These are phyloP conservation scores for Bicyclus anynana DNA, from an alignment of 1,140 invertebrate species.

Conservation along the genomic window DNA sequence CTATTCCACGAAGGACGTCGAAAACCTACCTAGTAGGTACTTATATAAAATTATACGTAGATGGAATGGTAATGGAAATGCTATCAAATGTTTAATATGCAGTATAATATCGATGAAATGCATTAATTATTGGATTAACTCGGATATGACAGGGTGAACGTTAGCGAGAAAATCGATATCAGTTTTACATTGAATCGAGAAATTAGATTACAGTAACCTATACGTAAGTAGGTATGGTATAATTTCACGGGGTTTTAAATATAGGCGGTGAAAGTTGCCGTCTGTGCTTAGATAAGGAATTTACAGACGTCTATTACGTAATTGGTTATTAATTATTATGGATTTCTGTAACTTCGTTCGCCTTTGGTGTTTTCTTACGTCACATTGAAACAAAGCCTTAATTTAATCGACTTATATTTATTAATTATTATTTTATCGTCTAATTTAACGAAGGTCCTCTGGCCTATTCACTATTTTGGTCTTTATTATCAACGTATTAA, in stretches of 20 bases:
- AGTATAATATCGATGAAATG: slow-evolving; percentile 9
- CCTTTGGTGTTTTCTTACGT: no score
- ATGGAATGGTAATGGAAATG: not conserved
- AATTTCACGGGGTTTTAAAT: not conserved
- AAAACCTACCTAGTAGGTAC: no score
- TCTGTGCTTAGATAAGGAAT: not conserved
- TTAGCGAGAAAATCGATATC: slow-evolving; percentile 16
- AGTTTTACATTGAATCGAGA: slow-evolving; percentile 17
- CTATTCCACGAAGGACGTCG: no score
- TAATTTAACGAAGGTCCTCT: no score
- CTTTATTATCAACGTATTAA: no score
- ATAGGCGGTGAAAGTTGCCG: not conserved
- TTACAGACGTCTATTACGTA: not conserved
- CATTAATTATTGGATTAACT: slow-evolving; percentile 17
- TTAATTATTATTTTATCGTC: no score
- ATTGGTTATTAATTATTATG: no score
- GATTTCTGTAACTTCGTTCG: no score
- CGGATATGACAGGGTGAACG: not conserved
- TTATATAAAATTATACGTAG: not conserved
- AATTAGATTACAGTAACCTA: slow-evolving; percentile 6
- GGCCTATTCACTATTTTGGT: no score
- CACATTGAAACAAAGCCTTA: no score
- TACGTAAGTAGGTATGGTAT: not conserved
- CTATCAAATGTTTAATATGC: slow-evolving; percentile 13
- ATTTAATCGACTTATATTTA: no score